Conservation (phyloP, 2,888 invertebrate genomes). For the Drosophila subquinaria region DNA sequence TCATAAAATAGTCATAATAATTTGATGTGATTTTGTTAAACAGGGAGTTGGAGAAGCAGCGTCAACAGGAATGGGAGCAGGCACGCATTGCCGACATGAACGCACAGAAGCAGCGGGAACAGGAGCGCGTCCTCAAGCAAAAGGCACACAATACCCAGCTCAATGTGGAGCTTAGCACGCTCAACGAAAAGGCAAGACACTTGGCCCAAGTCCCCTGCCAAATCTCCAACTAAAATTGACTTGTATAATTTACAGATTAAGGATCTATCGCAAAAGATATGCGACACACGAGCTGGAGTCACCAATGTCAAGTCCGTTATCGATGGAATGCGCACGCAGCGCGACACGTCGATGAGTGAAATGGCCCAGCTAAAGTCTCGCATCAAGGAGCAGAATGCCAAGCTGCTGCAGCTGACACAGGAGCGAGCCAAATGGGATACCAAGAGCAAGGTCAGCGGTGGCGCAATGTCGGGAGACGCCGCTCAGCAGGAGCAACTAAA, state of each 20-base stretch:
- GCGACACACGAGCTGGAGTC: slow-evolving; percentile 93
- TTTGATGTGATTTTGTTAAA: slow-evolving; percentile 1
- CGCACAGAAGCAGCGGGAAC: slow-evolving; percentile 93
- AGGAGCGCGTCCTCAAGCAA: slow-evolving; percentile 92
- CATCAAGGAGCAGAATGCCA: slow-evolving; percentile 94
- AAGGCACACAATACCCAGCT: slow-evolving; percentile 95
- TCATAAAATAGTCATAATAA: no score
- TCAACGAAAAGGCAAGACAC: slow-evolving; percentile 83
- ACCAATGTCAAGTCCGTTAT: slow-evolving; percentile 97
- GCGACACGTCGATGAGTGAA: slow-evolving; percentile 95
- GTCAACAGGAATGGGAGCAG: slow-evolving; percentile 98
- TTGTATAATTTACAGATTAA: slow-evolving; percentile 87
- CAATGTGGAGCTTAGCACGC: slow-evolving; percentile 91
- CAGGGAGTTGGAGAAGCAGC: slow-evolving; percentile 96
- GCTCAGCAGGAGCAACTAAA: slow-evolving; percentile 87
- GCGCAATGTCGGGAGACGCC: slow-evolving; percentile 80
- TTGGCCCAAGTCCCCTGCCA: neutral
- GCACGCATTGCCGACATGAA: slow-evolving; percentile 95
- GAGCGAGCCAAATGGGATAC: slow-evolving; percentile 93
- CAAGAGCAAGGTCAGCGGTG: slow-evolving; percentile 86
- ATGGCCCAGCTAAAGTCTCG: slow-evolving; percentile 93
- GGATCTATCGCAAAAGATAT: slow-evolving; percentile 92
- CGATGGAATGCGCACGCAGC: slow-evolving; percentile 96
- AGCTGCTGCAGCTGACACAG: slow-evolving; percentile 92
- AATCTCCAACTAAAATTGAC: neutral